Evolutionary conservation across 53 echinoderm and acorn worm species (phyloP), one percentile per base, ranked within the genome.

Genomic region (Apostichopus leukothele): DNA sequence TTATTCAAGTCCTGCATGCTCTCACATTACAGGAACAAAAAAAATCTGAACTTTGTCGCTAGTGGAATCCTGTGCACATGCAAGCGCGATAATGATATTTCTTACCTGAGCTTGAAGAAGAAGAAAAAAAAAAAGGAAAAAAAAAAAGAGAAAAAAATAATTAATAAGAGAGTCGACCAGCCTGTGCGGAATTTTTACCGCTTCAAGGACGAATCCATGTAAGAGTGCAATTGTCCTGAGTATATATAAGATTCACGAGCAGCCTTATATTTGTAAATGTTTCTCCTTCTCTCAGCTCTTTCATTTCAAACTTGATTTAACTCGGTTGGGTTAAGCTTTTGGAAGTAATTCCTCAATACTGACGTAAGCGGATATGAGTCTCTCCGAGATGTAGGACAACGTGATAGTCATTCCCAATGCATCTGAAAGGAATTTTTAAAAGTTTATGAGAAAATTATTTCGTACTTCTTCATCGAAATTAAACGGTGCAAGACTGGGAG

Each of bases 331-430:
- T 79, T 53, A 5, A n/a, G 53, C 51, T 79, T 39, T n/a, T 79
- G 18, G 52, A 79, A 79, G 51, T 79, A n/a, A 53, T n/a, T 79
- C 52, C 9, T 51, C 9, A 20, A n/a, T 19, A 16, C 53, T 51
- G 51, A 19, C 53, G 79, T 53, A 79, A 79, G 16, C 79, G 53
- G 79, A 79, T 77, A 77, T 79, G 79, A 79, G 53, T 53, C 79
- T 53, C 79, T 79, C 53, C 20, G 14, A 18, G 51, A 39, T 79
- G 14, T 51, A 52, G 79, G 51, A 53, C 53, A 53, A 53, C 16
- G 53, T 79, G 39, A 79, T 7, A 19, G 50, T 5, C 79, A 79
- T 79, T 16, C 18, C 79, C 54, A 8, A 79, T 79, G 50, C 53
- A 53, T 16, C 5, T 16, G 12, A 8, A 12, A 7, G 6, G 14